Evolutionary conservation across 2,113 vertebrate species (phyloP), one percentile per base, ranked within the genome.

Genomic region (Apeltes quadracus): DNA sequence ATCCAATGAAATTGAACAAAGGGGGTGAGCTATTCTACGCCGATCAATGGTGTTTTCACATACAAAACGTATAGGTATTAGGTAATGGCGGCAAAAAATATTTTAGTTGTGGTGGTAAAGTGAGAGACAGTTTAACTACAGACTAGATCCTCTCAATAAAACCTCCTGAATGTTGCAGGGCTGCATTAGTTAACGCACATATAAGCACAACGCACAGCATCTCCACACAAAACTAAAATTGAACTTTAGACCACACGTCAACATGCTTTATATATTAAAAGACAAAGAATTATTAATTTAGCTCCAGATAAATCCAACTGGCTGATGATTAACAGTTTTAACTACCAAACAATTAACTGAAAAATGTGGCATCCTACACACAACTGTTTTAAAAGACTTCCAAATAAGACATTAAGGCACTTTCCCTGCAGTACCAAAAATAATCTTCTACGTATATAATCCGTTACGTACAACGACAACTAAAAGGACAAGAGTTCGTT

Each of bases 101-200:
- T 54, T 61, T 43, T 48, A 44, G 23, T 77, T 41, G 18, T 36
- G 41, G 20, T 58, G 15, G 58, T 58, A 75, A 43, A 36, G 25
- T 43, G 46, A 56, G 14, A 44, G n/a, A 58, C 55, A 29, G 36
- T 27, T 77, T 63, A 68, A 53, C 25, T 44, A 27, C 32, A 61
- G 43, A 50, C 69, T 14, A 70, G 59, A 78, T 67, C 54, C 61
- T 82, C 69, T 82, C 78, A 65, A 57, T 14, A 41, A 4, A 48
- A 51, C 32, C 8, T 6, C 64, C 61, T 55, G 65, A 74, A 61
- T 48, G 65, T 23, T 65, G 9, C 39, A 56, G 34, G 15, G 36
- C 46, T 57, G 48, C 25, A 50, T 58, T 62, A 57, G 23, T 29
- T 39, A 16, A 22, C 25, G 11, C 36, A 69, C 20, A 38, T 11